Evolutionary conservation across 2,888 invertebrate genomes (phyloP).

Genomic region (Dasypogon diadema): DNA sequence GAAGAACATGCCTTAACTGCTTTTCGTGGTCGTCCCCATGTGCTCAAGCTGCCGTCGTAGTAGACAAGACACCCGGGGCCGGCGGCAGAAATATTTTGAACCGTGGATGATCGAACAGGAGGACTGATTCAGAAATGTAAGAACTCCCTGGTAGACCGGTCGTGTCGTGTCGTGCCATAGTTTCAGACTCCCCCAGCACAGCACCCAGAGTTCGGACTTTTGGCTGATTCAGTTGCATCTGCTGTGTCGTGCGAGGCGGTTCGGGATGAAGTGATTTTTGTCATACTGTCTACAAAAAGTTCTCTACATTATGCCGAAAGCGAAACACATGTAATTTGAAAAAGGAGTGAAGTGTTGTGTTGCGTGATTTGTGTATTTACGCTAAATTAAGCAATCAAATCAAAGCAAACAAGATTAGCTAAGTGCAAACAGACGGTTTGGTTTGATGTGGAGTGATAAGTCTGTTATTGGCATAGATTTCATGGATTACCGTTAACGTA

Average conservation of each 20-base stretch:
- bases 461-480: neutral
- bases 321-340: neutral
- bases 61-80: too few relatives aligned
- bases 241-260: neutral
- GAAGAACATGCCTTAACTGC: too few relatives aligned
- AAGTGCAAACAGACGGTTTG: neutral
- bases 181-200: too few relatives aligned
- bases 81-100: too few relatives aligned
- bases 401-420: neutral
- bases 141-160: too few relatives aligned
- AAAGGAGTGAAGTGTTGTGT: neutral
- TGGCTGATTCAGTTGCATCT: slow-evolving; percentile 1
- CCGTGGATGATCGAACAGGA: too few relatives aligned
- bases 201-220: too few relatives aligned
- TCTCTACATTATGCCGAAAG: neutral
- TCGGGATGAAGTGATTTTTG: neutral
- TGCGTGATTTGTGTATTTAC: neutral
- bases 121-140: too few relatives aligned
- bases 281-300: too few relatives aligned
- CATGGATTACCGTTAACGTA: slow-evolving; percentile 12
- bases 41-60: too few relatives aligned
- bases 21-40: too few relatives aligned
- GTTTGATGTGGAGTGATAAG: neutral
- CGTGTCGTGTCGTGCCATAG: too few relatives aligned
- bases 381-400: neutral